Percentiles rank a stretch among this genome's conserved stretches.
These are phyloP conservation scores for Drosophila engyochracea DNA, from an alignment of 2,888 invertebrate genomes.

Conservation along the genomic window DNA sequence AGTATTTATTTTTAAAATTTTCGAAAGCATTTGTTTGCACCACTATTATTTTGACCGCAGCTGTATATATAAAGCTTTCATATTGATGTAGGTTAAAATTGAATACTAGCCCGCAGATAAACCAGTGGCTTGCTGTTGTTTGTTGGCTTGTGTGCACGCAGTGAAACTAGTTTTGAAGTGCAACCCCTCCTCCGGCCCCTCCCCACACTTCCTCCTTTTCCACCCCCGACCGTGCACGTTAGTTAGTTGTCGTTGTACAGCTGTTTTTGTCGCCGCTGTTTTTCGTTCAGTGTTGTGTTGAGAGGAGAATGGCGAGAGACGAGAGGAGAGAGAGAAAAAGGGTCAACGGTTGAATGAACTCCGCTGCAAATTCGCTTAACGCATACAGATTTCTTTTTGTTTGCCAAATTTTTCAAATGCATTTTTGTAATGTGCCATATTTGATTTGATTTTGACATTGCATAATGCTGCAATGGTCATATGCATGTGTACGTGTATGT, in stretches of 20 bases:
- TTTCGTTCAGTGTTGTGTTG: slow-evolving; percentile 15
- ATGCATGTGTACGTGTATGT: not conserved
- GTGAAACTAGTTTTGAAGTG: slow-evolving; percentile 64
- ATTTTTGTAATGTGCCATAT: slow-evolving; percentile 45
- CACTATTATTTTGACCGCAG: not conserved
- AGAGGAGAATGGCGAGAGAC: slow-evolving; percentile 2
- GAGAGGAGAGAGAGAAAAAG: slow-evolving; percentile 57
- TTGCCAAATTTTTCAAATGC: slow-evolving; percentile 51
- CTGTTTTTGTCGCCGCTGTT: slow-evolving; percentile 59
- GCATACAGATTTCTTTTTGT: slow-evolving; percentile 37
- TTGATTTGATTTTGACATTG: slow-evolving; percentile 58
- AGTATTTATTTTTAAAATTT: not conserved
- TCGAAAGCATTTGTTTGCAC: not conserved
- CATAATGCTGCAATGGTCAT: slow-evolving; percentile 49
- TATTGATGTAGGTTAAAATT: slow-evolving; percentile 66
- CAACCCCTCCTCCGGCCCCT: slow-evolving; percentile 1
- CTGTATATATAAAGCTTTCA: slow-evolving; percentile 35
- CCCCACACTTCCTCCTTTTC: not conserved
- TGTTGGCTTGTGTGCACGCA: slow-evolving; percentile 29
- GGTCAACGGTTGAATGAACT: slow-evolving; percentile 83
- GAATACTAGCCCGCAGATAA: slow-evolving; percentile 42
- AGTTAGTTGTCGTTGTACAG: slow-evolving; percentile 49
- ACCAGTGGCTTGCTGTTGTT: slow-evolving; percentile 7
- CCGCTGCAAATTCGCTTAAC: slow-evolving; percentile 60
- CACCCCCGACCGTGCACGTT: not conserved